Base-by-base conservation (phyloP, 1,140 invertebrate genomes). In the Sweltsa coloradensis region DNA sequence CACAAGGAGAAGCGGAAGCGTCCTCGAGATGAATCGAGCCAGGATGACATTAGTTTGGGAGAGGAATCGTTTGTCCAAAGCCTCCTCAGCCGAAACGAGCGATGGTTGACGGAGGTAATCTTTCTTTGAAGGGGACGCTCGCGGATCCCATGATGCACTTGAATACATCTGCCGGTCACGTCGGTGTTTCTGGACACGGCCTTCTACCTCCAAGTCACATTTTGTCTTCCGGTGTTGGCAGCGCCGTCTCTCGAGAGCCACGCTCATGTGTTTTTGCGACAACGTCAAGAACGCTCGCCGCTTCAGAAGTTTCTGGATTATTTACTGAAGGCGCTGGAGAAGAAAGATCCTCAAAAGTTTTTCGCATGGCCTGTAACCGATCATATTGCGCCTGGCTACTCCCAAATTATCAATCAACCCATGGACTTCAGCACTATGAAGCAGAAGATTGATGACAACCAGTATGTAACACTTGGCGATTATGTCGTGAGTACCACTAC, bases 371-470 rank as follows among this genome's bases (percentile, higher is more conserved):
- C 94, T 2, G 93, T 97, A 0, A 97, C 91, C 41, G 93, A 97
- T 64, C 83, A 85, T 59, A 95, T 97, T 58, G 95, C 95, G 1
- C 95, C 95, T 1, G 89, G 89, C 3, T 98, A 98, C 67, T 94
- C 90, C 0, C 77, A 76, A 16, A 92, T 97, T 26, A 97, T 98
- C 24, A 76, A 73, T 11, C 75, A 82, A 55, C 95, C 96, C 0
- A 99, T 99, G 94, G 95, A 98, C 67, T 96, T 98, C 57, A 90
- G 85, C 40, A 95, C 90, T 0, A 98, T 99, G 72, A 81, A 85
- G 36, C 79, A 86, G 53, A 98, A 97, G 67, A 89, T 98, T 54
- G 90, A 97, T 52, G 89, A 93, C 29, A 81, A 81, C 58, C 76
- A 79, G 49, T 98, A 97, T 64, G 68, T 69, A 19, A 83, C 74